Base-by-base conservation (phyloP, 2,888 invertebrate species). In the Drosophila fulvimacula region DNA sequence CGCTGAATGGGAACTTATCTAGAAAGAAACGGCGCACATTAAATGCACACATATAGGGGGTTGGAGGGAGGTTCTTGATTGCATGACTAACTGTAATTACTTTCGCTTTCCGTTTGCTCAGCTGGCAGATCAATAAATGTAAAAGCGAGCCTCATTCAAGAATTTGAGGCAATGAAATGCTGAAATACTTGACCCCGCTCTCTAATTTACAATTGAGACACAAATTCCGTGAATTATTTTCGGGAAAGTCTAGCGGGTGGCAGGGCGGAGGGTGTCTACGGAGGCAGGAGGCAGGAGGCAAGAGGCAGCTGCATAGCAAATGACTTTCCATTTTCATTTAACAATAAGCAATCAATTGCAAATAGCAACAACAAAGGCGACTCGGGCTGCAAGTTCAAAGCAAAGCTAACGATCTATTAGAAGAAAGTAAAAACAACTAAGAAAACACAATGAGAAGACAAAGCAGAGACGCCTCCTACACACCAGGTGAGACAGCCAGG, bases 241-340 rank as follows among this genome's bases (percentile, higher is more conserved):
- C 65, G 76, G 76, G 76, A 76, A 76, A 76, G 76, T 44, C 53
- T 13, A 21, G 27, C 42, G 13, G 48, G 46, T 19, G 59, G 46
- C 39, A 15, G 17, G 49, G 34, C 17, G 6, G 49, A 19, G 51
- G 21, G 38, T 59, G 59, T 57, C 53, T 63, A 73, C 60, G 73
- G 63, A 76, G 66, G n/a, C n/a, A n/a, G n/a, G n/a, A n/a, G n/a
- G n/a, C n/a, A n/a, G n/a, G n/a, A n/a, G n/a, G n/a, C n/a, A 79
- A 66, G 51, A 60, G 57, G 76, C 76, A 76, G 76, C 71, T 74
- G 81, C 82, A 80, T 75, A 69, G 75, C 79, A 84, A 87, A 82
- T 86, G 77, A 87, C 85, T 85, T 85, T 85, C 85, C 85, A 85
- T 86, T 85, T 85, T 86, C 87, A 84, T 87, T 85, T 87, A 85